Evolutionary conservation across 1,140 invertebrate genomes (phyloP), one percentile per base, ranked within the genome.

Genomic region (Heliconius congener): DNA sequence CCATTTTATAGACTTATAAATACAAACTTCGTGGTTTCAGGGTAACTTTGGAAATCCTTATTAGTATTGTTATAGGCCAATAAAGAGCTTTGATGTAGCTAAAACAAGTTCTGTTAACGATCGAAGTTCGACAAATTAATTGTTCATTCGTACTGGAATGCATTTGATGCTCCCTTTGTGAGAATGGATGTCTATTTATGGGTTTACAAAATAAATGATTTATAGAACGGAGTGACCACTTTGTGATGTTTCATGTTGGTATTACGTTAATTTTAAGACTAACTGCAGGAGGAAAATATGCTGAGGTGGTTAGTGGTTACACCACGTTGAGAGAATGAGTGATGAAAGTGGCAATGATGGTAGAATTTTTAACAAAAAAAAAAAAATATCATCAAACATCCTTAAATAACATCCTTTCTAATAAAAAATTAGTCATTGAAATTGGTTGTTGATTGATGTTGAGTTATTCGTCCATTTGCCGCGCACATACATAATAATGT

Each of bases 51-150:
- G 27, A 66, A 23, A 16, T 11, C 60, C 23, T 60, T 66, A 13
- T 66, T 30, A 66, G 23, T 30, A 66, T 66, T 66, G 60, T 66
- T 30, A 30, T 66, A 30, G 60, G 27, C 23, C 3, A 27, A 30
- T 30, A 77, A 72, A 72, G 71, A 55, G 52, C 30, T 71, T 30
- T 46, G 23, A 52, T 71, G 70, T 72, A 55, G 16, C 60, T 30
- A 66, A 66, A 9, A 3, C 27, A 66, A 66, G 60, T 66, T 66
- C 60, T 66, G 27, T 66, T 77, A 77, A 77, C 50, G 76, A 46
- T 39, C 30, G 30, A 77, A 77, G 42, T 77, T 77, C 16, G 37
- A n/a, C n/a, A 30, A 13, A 71, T 77, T 71, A 46, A 66, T 71
- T 66, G 39, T 70, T 71, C 74, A 42, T 50, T 27, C 46, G 42